Conservation (phyloP, 37 sponge, comb jelly and placozoan species). For the Petrosia ficiformis region DNA sequence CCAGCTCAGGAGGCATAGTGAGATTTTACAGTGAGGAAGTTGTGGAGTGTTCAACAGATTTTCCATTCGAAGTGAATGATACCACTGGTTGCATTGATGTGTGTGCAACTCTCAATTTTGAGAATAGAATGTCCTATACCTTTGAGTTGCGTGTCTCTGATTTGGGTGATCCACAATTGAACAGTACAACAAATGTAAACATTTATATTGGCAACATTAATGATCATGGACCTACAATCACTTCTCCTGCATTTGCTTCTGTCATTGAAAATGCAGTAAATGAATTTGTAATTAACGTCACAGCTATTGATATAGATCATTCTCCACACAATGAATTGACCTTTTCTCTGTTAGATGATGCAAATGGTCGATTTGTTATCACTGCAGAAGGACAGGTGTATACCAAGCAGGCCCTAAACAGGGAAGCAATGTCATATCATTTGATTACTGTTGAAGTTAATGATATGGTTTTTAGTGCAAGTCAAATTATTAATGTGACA, state of each 20-base stretch:
- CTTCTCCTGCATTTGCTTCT: constrained; percentile 23
- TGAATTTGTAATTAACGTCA: constrained; percentile 59
- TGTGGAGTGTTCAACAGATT: constrained; percentile 5
- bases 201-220: constrained; percentile 67
- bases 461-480: constrained; percentile 20
- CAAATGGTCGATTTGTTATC: constrained; percentile 53
- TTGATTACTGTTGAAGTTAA: constrained; percentile 31
- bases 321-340: constrained; percentile 31
- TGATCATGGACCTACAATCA: constrained; percentile 63
- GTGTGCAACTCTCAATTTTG: constrained; percentile 55
- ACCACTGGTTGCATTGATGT: constrained; percentile 53
- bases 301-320: constrained; percentile 51
- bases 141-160: constrained; percentile 54
- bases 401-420: constrained; percentile 35
- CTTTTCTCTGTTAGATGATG: constrained; percentile 21
- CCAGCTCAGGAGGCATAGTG: constrained; percentile 38
- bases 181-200: constrained; percentile 24
- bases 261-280: constrained; percentile 38
- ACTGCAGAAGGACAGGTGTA: constrained; percentile 27
- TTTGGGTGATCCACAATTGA: constrained; percentile 16
- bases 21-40: neutral
- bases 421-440: constrained; percentile 24
- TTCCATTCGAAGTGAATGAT: constrained; percentile 47
- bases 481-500: constrained; percentile 39
- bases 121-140: constrained; percentile 17